These are phyloP conservation scores for Lepilemur septentrionalis DNA, from an alignment of 2,797 vertebrate species.

Conservation along the genomic window DNA sequence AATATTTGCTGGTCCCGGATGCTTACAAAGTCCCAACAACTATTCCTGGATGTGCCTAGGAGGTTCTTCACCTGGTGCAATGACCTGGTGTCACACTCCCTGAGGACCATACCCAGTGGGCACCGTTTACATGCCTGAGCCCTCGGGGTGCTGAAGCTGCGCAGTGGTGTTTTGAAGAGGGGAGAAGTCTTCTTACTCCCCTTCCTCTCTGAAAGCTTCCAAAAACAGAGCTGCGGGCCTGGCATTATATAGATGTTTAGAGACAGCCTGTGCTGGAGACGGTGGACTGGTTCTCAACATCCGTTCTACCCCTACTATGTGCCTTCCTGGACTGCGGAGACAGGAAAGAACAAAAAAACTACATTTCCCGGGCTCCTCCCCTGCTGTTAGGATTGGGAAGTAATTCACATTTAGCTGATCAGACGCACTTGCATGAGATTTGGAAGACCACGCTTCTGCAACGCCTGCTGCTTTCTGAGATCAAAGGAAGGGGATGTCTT, in stretches of 20 bases:
- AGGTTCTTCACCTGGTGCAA: background rate
- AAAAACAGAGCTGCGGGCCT: background rate
- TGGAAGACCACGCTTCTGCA: background rate
- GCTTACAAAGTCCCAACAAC: background rate
- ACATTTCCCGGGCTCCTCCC: background rate
- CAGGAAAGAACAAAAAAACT: background rate
- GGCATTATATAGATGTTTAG: background rate
- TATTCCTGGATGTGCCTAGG: background rate
- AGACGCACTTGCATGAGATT: background rate
- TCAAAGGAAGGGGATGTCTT: background rate
- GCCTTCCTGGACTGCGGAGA: background rate
- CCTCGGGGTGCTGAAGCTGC: background rate
- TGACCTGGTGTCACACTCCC: background rate
- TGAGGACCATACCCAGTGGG: background rate
- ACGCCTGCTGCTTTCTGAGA: background rate
- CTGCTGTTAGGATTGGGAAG: background rate
- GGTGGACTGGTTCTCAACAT: background rate
- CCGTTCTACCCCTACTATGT: background rate
- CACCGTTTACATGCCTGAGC: too few species aligned
- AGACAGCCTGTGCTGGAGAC: background rate
- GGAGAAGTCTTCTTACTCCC: background rate
- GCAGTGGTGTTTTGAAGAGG: background rate
- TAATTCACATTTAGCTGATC: background rate
- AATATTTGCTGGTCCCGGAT: background rate
- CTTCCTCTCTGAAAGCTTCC: background rate